Conservation (phyloP, 2,888 invertebrate species). For the Megastigmus dorsalis region DNA sequence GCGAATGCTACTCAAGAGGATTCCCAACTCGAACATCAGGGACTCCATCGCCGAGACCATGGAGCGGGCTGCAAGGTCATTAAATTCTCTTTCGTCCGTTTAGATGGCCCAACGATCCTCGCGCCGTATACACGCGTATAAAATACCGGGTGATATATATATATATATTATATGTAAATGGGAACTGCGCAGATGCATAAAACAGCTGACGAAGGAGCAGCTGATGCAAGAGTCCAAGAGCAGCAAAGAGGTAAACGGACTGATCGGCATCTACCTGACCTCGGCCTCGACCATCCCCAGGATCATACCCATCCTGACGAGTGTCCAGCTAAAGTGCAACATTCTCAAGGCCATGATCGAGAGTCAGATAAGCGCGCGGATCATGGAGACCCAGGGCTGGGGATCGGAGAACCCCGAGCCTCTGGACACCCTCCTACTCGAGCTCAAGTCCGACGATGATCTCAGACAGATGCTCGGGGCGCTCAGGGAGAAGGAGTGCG, state of each 20-base stretch:
- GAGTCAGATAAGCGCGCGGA: conserved; percentile 60
- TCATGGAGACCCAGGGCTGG: conserved; percentile 65
- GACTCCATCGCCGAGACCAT: conserved; percentile 66
- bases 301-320: conserved; percentile 67
- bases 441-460: conserved; percentile 65
- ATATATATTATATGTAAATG: no score
- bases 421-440: conserved; percentile 63
- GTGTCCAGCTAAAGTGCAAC: conserved; percentile 69
- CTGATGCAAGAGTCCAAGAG: conserved; percentile 65
- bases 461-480: conserved; percentile 64
- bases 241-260: conserved; percentile 66
- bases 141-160: no score
- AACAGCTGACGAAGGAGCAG: conserved; percentile 64
- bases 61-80: conserved; percentile 62
- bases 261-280: conserved; percentile 69
- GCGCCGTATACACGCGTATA: no score
- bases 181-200: conserved; percentile 35
- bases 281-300: conserved; percentile 62
- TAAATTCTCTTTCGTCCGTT: no score
- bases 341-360: conserved; percentile 66
- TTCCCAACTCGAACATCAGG: conserved; percentile 66
- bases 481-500: conserved; percentile 67
- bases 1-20: conserved; percentile 64
- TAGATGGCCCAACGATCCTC: no score
- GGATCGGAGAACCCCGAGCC: conserved; percentile 51